Evolutionary conservation across 2,797 vertebrate genomes (phyloP).

Genomic region (Cheirogaleus major): DNA sequence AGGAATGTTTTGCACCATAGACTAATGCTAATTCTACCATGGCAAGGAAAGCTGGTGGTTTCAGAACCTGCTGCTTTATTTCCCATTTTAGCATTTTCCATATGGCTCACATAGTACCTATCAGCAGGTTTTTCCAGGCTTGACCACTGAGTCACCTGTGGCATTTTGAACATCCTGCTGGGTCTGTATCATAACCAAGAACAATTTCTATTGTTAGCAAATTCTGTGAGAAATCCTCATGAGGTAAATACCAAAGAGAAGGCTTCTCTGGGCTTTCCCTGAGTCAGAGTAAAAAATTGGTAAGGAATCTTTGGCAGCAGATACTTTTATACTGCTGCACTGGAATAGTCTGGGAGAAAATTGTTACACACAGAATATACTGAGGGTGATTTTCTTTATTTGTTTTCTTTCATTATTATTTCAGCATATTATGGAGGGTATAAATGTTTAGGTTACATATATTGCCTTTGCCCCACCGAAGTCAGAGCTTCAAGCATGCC

Average conservation of each 20-base stretch:
- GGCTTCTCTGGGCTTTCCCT: constrained; percentile 61
- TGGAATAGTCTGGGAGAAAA: neutral
- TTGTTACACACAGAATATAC: neutral
- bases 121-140: constrained; percentile 52
- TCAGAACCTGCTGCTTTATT: constrained; percentile 64
- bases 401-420: too few relatives aligned
- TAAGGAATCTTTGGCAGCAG: constrained; percentile 43
- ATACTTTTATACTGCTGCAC: neutral
- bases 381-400: neutral
- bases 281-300: neutral
- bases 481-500: too few relatives aligned
- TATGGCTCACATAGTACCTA: constrained; percentile 39
- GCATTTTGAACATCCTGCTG: constrained; percentile 62
- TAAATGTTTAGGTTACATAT: too few relatives aligned
- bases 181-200: constrained; percentile 60
- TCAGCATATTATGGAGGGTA: too few relatives aligned
- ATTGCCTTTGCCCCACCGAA: too few relatives aligned
- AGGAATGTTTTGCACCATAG: neutral
- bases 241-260: constrained; percentile 21
- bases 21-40: constrained; percentile 19
- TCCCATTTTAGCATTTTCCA: constrained; percentile 70
- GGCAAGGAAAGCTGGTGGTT: neutral
- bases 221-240: constrained; percentile 53
- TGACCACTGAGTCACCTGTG: constrained; percentile 24
- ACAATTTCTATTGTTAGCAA: constrained; percentile 68